Percentiles rank a stretch among this genome's conserved stretches.
Conservation (phyloP, 2,113 vertebrate genomes). For the Corythaeola cristata region DNA sequence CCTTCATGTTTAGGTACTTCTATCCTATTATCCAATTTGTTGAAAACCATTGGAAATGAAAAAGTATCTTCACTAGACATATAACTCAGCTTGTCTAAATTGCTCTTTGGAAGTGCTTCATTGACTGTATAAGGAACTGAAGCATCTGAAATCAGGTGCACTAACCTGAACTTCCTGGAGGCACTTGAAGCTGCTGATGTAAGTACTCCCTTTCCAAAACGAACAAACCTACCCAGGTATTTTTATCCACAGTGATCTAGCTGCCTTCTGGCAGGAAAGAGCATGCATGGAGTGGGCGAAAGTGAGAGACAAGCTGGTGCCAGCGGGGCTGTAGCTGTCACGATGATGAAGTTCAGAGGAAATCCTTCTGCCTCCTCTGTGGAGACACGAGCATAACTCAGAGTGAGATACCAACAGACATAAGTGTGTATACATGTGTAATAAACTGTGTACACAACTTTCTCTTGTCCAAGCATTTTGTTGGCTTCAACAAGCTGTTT, state of each 20-base stretch:
- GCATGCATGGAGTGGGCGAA: accelerated
- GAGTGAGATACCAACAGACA: background rate
- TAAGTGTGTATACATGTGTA: background rate
- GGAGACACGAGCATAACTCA: background rate
- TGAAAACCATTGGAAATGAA: background rate
- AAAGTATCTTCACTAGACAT: background rate
- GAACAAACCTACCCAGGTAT: background rate
- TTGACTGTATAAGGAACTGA: background rate
- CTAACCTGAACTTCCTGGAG: background rate
- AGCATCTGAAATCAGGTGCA: background rate
- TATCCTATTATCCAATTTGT: background rate
- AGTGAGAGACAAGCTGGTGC: background rate
- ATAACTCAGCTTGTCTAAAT: background rate
- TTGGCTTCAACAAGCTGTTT: background rate
- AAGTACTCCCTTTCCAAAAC: background rate
- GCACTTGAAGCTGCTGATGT: background rate
- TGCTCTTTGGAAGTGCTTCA: background rate
- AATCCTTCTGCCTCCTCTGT: background rate
- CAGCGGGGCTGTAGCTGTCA: background rate
- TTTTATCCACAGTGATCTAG: background rate
- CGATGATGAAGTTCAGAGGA: background rate
- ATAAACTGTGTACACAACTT: constrained; percentile 40
- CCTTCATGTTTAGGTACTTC: background rate
- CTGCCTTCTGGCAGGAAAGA: background rate
- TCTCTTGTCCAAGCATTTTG: background rate